These are phyloP conservation scores for Semaprochilodus insignis DNA, from an alignment of 2,797 vertebrate genomes.

Conservation along the genomic window DNA sequence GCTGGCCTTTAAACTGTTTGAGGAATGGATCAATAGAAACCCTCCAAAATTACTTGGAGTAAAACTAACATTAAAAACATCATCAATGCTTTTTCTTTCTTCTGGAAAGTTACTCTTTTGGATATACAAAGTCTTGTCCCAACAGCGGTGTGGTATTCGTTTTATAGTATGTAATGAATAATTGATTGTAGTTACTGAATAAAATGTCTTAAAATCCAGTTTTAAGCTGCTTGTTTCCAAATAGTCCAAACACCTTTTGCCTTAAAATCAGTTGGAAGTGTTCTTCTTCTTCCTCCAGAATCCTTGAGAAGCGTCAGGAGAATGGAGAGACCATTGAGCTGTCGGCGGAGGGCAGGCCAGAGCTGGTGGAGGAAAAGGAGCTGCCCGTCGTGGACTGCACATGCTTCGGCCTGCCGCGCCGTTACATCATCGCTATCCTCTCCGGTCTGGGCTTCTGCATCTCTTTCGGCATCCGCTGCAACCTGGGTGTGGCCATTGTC, in stretches of 20 bases:
- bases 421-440: constrained; percentile 93
- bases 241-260: not conserved
- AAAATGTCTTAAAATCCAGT: too few species aligned
- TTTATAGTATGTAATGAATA: too few species aligned
- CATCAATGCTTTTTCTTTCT: too few species aligned
- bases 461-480: constrained; percentile 88
- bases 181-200: too few species aligned
- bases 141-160: too few species aligned
- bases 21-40: too few species aligned
- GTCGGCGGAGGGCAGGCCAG: constrained; percentile 86
- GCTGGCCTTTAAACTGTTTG: too few species aligned
- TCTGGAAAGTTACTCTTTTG: too few species aligned
- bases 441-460: constrained; percentile 79
- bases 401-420: constrained; percentile 90
- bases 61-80: too few species aligned
- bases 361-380: constrained; percentile 82
- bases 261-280: not conserved
- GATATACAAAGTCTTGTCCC: too few species aligned
- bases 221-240: not conserved
- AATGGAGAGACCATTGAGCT: constrained; percentile 90
- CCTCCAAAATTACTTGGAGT: too few species aligned
- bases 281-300: constrained; percentile 65
- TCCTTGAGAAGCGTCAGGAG: constrained; percentile 87
- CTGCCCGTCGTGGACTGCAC: constrained; percentile 90
- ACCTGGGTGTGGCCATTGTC: constrained; percentile 93